Conservation (phyloP, 2,113 vertebrate genomes). For the Mirounga angustirostris region DNA sequence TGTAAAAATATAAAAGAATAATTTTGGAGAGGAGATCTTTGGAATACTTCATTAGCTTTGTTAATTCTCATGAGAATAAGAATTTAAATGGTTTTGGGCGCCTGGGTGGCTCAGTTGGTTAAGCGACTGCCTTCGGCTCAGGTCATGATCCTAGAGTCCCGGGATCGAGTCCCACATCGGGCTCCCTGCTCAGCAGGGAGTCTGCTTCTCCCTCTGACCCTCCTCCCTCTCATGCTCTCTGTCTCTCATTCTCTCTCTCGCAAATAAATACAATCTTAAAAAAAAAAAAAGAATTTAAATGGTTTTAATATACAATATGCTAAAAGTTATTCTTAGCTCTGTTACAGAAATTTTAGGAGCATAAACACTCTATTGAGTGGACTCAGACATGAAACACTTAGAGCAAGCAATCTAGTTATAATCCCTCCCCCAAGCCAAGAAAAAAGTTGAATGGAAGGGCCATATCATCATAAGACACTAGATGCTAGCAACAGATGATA, state of each 20-base stretch:
- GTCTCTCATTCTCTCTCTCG: too few species aligned
- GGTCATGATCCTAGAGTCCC: too few species aligned
- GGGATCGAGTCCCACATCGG: too few species aligned
- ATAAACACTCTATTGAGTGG: background rate
- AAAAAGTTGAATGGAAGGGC: background rate
- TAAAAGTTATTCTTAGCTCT: conserved; percentile 28
- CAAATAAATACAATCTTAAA: too few species aligned
- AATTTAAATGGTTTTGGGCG: background rate
- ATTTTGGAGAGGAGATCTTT: background rate
- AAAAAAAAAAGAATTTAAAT: background rate
- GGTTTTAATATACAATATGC: background rate
- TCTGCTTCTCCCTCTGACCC: too few species aligned
- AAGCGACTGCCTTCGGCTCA: too few species aligned
- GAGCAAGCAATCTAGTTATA: background rate
- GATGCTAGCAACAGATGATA: background rate
- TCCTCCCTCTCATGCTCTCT: too few species aligned
- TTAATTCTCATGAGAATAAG: conserved; percentile 1
- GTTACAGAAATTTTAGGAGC: background rate
- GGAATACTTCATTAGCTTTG: background rate
- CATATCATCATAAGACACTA: background rate
- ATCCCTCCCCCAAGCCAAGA: background rate
- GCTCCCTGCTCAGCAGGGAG: too few species aligned
- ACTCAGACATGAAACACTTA: background rate
- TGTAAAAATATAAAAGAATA: background rate
- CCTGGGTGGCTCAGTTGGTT: too few species aligned